phyloP scores from a whole-genome alignment of 2,797 vertebrate species.

The Scarus forsteni region DNA sequence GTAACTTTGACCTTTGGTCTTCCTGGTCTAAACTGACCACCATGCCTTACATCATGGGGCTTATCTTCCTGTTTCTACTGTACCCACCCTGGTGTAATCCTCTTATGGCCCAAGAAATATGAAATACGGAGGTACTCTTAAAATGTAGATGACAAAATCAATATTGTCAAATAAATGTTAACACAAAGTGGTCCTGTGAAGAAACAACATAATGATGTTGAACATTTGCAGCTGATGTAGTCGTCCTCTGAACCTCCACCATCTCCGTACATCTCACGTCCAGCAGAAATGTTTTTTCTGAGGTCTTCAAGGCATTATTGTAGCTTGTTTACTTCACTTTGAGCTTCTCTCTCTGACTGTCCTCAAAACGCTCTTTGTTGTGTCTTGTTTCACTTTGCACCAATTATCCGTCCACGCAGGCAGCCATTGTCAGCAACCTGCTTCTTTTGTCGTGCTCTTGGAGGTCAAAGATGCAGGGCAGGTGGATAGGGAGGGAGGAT shows the following conservation, averaged over 20 bases:
- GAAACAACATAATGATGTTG: background rate
- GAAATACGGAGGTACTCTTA: no score
- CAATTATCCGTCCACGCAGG: constrained; percentile 37
- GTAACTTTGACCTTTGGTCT: no score
- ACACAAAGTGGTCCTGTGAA: background rate
- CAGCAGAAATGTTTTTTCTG: constrained; percentile 46
- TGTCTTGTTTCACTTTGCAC: constrained; percentile 44
- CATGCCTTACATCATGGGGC: no score
- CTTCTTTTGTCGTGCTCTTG: constrained; percentile 36
- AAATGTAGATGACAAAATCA: no score
- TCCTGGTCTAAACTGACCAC: no score
- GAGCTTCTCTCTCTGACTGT: constrained; percentile 31
- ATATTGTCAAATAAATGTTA: background rate
- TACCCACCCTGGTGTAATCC: no score
- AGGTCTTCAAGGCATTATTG: constrained; percentile 42
- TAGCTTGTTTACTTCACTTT: constrained; percentile 57
- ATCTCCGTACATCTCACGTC: constrained; percentile 18
- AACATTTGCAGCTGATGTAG: background rate
- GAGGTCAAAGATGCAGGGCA: constrained; percentile 43
- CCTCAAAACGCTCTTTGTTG: constrained; percentile 38
- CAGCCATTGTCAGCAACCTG: constrained; percentile 12
- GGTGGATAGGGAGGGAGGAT: constrained; percentile 34
- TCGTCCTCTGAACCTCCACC: constrained; percentile 9
- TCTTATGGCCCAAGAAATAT: no score
- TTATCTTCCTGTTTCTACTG: no score